These are phyloP conservation scores for Poeciliopsis retropinna DNA, from an alignment of 2,113 vertebrate species.

Conservation along the genomic window DNA sequence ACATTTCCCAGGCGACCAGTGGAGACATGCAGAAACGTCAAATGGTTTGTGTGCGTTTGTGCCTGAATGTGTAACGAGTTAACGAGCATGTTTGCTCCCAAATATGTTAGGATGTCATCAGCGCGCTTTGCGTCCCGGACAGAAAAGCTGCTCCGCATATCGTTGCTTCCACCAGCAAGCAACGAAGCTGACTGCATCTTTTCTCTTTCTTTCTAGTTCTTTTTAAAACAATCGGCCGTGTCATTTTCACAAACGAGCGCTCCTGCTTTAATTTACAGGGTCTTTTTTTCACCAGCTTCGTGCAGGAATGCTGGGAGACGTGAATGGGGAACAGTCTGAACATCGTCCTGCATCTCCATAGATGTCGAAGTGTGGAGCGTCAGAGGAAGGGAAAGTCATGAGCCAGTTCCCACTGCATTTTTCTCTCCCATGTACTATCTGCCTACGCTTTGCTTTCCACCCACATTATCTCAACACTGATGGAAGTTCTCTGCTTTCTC, in stretches of 20 bases:
- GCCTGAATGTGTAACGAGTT: conserved; percentile 10
- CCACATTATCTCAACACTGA: conserved; percentile 66
- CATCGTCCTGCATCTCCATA: conserved; percentile 50
- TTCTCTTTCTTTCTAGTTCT: conserved; percentile 21
- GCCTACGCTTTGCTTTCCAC: conserved; percentile 76
- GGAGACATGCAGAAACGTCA: conserved; percentile 61
- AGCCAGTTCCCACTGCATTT: conserved; percentile 70
- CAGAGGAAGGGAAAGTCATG: conserved; percentile 59
- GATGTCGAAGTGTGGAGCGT: conserved; percentile 52
- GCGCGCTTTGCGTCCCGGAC: conserved; percentile 2
- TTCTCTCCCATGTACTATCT: conserved; percentile 71
- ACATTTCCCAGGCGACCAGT: conserved; percentile 64
- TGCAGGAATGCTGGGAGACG: conserved; percentile 41
- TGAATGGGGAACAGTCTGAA: conserved; percentile 53
- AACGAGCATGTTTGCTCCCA: conserved; percentile 35
- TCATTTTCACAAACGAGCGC: conserved; percentile 7
- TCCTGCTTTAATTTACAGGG: conserved; percentile 15
- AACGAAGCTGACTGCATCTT: conserved; percentile 61
- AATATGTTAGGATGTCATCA: conserved; percentile 29
- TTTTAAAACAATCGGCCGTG: conserved; percentile 30
- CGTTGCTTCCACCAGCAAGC: conserved; percentile 44
- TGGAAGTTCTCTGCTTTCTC: conserved; percentile 72
- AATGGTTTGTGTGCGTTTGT: conserved; percentile 24
- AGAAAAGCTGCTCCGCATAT: conserved; percentile 1
- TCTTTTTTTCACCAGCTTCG: conserved; percentile 44